Base-by-base conservation (phyloP, 2,888 invertebrate genomes). In the Macrophya alboannulata region DNA sequence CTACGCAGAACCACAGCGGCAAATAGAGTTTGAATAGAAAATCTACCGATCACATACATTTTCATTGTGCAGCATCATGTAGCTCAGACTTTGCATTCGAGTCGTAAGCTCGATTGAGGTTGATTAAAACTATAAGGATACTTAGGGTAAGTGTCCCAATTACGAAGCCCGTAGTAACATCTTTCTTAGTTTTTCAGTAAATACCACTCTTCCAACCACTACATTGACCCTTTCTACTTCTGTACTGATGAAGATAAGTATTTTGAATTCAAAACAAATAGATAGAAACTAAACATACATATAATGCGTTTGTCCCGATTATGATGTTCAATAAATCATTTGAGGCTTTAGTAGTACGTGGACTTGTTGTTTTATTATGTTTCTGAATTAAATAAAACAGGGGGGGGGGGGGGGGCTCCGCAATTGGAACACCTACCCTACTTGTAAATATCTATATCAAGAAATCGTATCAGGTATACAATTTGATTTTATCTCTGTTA, bases 361-460 rank as follows among this genome's bases (percentile, higher is more conserved):
- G 3, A 3, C 0, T 17, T 12, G 59, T 12, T 59, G 12, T 59
- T 15, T 59, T 59, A 12, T 59, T 59, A 12, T 59, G 1, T 15
- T 59, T 59, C 0, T 17, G 4, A 17, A 59, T 59, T 0, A 17
- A 59, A 59, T 9, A 9, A 59, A 59, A 21, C 59, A 59, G n/a
- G 59, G 59, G 3, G 59, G 15, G 59, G 4, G 59, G 59, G 59
- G 59, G 4, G n/a, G 3, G n/a, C n/a, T 59, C 59, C 59, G 21
- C 21, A 59, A 59, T 59, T 21, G n/a, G 10, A 15, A 21, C 1
- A 59, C 15, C 59, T 59, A 59, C 59, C 59, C 59, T 59, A n/a
- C 1, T 59, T 59, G 59, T 59, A 59, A 59, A 59, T 59, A 59
- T 59, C 59, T 59, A 59, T 59, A 59, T 59, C 59, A 59, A 59